Evolutionary conservation across 1,140 invertebrate species (phyloP).

Genomic region (Aricia agestis): DNA sequence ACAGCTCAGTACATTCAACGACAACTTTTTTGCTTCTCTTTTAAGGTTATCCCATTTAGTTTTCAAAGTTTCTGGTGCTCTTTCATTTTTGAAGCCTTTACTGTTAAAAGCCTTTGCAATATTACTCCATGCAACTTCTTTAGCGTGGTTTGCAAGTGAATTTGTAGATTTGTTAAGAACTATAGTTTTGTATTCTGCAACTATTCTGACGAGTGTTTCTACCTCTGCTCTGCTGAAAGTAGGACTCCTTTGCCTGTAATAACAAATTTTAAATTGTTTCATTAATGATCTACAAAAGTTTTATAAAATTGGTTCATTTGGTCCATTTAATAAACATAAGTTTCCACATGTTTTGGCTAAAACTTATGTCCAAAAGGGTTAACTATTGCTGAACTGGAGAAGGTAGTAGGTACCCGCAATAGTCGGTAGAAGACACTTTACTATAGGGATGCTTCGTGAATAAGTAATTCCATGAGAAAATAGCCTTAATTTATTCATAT

Average conservation of each 20-base stretch:
- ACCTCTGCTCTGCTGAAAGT: constrained; percentile 49
- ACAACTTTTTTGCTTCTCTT: constrained; percentile 44
- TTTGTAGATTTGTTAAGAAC: constrained; percentile 55
- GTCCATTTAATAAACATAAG: no score
- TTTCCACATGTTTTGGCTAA: no score
- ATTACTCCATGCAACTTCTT: constrained; percentile 52
- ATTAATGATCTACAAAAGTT: background rate
- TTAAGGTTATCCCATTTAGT: constrained; percentile 66
- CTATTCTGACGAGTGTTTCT: constrained; percentile 42
- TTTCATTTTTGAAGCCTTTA: constrained; percentile 39
- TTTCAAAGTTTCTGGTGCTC: constrained; percentile 49
- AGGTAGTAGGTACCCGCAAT: no score
- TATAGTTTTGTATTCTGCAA: constrained; percentile 52
- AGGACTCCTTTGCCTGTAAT: constrained; percentile 45
- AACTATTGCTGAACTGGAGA: no score
- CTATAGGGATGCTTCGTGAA: no score
- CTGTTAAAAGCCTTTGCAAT: constrained; percentile 55
- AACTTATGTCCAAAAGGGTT: no score
- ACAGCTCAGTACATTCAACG: constrained; percentile 45
- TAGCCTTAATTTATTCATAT: no score
- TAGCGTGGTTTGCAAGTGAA: constrained; percentile 40
- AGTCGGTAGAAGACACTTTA: no score
- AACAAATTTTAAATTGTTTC: constrained; percentile 13
- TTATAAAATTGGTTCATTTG: no score
- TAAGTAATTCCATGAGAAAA: no score